Evolutionary conservation across 2,113 vertebrate genomes (phyloP), one percentile per base, ranked within the genome.

Genomic region (Gadus macrocephalus): DNA sequence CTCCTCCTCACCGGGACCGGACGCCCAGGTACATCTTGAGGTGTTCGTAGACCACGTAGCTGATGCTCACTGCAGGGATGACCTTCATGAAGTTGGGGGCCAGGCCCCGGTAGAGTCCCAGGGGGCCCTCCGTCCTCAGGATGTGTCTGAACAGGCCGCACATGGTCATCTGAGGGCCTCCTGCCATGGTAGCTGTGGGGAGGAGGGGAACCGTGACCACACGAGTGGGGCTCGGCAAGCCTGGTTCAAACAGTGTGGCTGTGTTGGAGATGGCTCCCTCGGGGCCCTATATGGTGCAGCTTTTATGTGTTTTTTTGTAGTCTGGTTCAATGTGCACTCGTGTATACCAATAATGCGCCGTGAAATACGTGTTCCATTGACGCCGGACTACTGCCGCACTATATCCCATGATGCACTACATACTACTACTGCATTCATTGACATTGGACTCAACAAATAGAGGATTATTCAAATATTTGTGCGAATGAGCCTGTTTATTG

Each of bases 71-170:
- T 0, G 97, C 96, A 0, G 97, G 97, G 62, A 98, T 96, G 86
- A 99, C 97, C 91, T 99, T 99, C 96, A 98, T 98, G 38, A 98
- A 99, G 88, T 99, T 99, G 6, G 97, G 97, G 0, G 96, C 93
- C 87, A 99, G 89, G n/a, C 97, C 97, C 64, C 96, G 82, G 83
- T 99, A 98, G 55, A 99, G 95, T 66, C 97, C 97, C 53, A 84
- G 89, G 0, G 93, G 83, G 2, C 97, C 96, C 72, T 99, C 97
- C 0, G 96, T 98, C 89, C 90, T 87, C 68, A 98, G 73, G 68
- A 99, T 98, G 71, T 97, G 94, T 72, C 78, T 94, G 89, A 99
- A 98, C 73, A 98, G 93, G 72, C 93, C 90, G 11, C 89, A 89
- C 97, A 99, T 99, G n/a, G 66, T 94, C 87, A 94, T 93, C 72